Evolutionary conservation across 2,797 vertebrate genomes (phyloP), one percentile per base, ranked within the genome.

Genomic region (Falco rusticolus): DNA sequence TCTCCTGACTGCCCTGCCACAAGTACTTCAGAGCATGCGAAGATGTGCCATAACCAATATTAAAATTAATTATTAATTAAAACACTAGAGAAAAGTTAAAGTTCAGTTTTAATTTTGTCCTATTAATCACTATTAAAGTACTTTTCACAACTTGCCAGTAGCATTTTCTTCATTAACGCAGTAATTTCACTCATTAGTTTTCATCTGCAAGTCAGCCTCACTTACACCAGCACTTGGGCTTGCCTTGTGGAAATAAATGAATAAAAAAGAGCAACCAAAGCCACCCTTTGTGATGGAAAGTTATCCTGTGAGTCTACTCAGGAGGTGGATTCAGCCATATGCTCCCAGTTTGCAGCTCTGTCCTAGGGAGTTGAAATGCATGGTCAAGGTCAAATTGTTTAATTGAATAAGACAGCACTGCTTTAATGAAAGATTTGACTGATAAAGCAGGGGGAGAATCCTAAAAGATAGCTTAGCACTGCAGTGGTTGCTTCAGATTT

Each of bases 351-450:
- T 90, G 72, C 85, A 96, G 92, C 5, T 97, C 95, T 93, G 85
- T 92, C 91, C 94, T 87, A 95, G 94, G 89, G 80, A 97, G 94
- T 94, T 72, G 72, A 97, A 89, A 97, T 85, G 84, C 90, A 93
- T 8, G 31, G 77, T 92, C 88, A 94, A 84, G 31, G 77, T 92
- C 88, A 94, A 84, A 94, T 93, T 95, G 91, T 95, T 96, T 95
- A 95, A 96, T 84, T 96, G 84, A 94, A 74, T 95, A 88, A 97
- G 93, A 93, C 85, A 64, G 75, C 75, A 96, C 77, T 68, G 87
- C 89, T 91, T 72, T 70, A 95, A 96, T 85, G 78, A 93, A 97
- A 96, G 70, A 94, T 89, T 89, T 95, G 82, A 92, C 83, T 56
- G 45, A 97, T 85, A 91, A 78, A 91, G 54, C 22, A 45, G 12